Percentiles rank a stretch among this genome's conserved stretches.
Conservation (phyloP, 1,140 invertebrate species). For the Centruroides vittatus region DNA sequence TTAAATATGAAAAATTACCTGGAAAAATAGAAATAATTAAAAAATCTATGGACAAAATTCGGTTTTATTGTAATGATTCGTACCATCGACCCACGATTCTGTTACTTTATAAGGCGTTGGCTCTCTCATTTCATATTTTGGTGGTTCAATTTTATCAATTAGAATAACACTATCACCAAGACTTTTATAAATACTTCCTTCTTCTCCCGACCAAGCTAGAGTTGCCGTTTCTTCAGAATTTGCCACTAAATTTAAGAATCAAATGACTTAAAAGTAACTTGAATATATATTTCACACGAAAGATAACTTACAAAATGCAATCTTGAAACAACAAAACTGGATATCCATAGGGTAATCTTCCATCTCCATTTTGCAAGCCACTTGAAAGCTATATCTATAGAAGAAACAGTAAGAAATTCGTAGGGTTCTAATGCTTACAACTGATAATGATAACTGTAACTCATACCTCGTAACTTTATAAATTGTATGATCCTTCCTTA, state of each 20-base stretch:
- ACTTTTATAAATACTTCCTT: neutral
- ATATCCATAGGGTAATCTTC: constrained; percentile 27
- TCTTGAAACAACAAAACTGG: constrained; percentile 22
- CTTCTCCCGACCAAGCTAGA: constrained; percentile 2
- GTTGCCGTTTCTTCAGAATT: constrained; percentile 4
- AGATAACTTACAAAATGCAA: constrained; percentile 24
- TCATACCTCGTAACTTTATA: too few relatives aligned
- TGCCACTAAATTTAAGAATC: neutral
- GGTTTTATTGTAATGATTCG: neutral
- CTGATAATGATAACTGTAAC: too few relatives aligned
- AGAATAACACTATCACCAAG: neutral
- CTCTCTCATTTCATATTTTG: constrained; percentile 2
- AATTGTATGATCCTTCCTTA: too few relatives aligned
- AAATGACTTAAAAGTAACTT: too few relatives aligned
- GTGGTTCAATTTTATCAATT: constrained; percentile 4
- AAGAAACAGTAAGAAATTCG: neutral
- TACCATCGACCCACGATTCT: constrained; percentile 10
- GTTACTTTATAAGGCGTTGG: constrained; percentile 1
- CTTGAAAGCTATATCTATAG: constrained; percentile 15
- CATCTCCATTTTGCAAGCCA: constrained; percentile 23
- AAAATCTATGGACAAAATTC: neutral
- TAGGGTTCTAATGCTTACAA: too few relatives aligned
- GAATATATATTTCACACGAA: too few relatives aligned
- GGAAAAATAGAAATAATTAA: neutral
- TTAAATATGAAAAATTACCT: constrained; percentile 14